A percentile compares a stretch with the other conserved stretches of the same genome.
Conservation (phyloP, 2,888 invertebrate genomes). For the Thyatira batis region DNA sequence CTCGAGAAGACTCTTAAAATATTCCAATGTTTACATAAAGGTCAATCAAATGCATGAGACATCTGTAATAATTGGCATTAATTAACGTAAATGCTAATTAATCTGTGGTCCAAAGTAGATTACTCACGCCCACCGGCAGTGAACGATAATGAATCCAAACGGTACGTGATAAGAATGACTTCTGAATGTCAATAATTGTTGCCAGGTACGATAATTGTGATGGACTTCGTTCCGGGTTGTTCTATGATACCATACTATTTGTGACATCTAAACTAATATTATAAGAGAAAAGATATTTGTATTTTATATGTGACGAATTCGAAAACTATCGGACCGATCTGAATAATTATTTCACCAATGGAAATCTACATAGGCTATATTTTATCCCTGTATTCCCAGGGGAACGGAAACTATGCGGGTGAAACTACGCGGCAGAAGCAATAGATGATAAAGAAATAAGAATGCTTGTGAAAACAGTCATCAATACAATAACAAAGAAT, state of each 20-base stretch:
- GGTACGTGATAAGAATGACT: conserved; percentile 17
- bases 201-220: conserved; percentile 15
- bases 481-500: background rate
- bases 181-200: conserved; percentile 27
- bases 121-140: background rate
- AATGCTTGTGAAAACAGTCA: background rate
- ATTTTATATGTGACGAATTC: too few species aligned
- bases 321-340: too few species aligned
- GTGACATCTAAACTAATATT: too few species aligned
- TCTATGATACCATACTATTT: background rate
- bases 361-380: too few species aligned
- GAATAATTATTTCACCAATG: too few species aligned
- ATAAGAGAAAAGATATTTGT: too few species aligned
- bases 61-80: background rate
- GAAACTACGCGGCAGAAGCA: too few species aligned
- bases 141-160: conserved; percentile 5
- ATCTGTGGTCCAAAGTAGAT: background rate
- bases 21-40: background rate
- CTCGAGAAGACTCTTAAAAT: background rate
- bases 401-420: too few species aligned
- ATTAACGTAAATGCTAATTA: background rate
- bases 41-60: background rate
- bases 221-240: conserved; percentile 21
- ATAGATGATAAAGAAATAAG: background rate
- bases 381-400: too few species aligned